Conservation (phyloP, 2,797 vertebrate genomes). For the Nannoperca obscura region DNA sequence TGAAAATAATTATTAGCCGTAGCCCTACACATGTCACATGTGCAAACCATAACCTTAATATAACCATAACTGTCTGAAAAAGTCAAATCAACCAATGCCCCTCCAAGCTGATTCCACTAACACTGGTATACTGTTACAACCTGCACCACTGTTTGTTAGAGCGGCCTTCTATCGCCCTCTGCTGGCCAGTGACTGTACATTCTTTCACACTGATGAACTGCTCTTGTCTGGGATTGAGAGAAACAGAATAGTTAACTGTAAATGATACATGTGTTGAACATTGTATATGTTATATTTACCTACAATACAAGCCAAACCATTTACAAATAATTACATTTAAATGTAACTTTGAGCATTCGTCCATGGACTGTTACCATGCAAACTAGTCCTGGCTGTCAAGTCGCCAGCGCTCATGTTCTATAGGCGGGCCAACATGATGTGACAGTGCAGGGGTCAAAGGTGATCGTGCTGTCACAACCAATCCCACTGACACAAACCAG, state of each 20-base stretch:
- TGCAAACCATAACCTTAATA: not conserved
- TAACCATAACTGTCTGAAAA: not conserved
- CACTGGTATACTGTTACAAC: not conserved
- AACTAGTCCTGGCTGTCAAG: slow-evolving; percentile 74
- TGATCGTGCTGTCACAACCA: slow-evolving; percentile 79
- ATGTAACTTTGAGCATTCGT: not conserved
- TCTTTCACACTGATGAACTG: not conserved
- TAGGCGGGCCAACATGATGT: slow-evolving; percentile 70
- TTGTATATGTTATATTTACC: not conserved
- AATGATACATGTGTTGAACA: not conserved
- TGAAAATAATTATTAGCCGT: not conserved
- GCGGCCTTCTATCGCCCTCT: slow-evolving; percentile 44
- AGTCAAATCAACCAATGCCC: not conserved
- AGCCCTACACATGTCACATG: not conserved
- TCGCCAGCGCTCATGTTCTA: slow-evolving; percentile 48
- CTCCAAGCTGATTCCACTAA: not conserved
- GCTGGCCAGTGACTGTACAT: slow-evolving; percentile 35
- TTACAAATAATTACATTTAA: not conserved
- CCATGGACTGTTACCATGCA: slow-evolving; percentile 72
- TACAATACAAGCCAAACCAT: not conserved
- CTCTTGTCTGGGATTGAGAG: not conserved
- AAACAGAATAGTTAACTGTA: not conserved
- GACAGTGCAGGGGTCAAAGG: slow-evolving; percentile 82
- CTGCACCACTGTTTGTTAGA: slow-evolving; percentile 4
- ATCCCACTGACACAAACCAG: slow-evolving; percentile 62